A percentile compares a stretch with the other conserved stretches of the same genome.
These are phyloP conservation scores for Melanostoma mellinum DNA, from an alignment of 2,888 invertebrate genomes.

Conservation along the genomic window DNA sequence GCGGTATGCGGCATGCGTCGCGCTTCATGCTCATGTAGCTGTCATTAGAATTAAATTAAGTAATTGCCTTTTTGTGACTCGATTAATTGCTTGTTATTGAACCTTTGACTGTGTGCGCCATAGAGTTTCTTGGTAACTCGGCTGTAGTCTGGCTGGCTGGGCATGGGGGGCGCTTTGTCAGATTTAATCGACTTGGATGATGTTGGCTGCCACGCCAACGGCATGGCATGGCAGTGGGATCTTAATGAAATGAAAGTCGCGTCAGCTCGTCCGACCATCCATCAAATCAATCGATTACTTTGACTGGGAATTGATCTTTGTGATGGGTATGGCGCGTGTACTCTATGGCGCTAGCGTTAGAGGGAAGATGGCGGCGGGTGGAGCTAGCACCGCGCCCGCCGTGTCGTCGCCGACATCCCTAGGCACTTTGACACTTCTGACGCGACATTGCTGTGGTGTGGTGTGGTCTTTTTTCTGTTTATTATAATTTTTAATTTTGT, in stretches of 20 bases:
- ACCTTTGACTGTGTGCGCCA: conserved; percentile 68
- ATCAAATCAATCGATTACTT: conserved; percentile 69
- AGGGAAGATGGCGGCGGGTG: conserved; percentile 46
- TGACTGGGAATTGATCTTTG: conserved; percentile 55
- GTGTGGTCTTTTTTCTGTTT: conserved; percentile 48
- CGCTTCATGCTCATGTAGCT: conserved; percentile 70
- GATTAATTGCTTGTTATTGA: conserved; percentile 73
- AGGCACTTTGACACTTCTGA: conserved; percentile 65
- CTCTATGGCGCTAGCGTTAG: conserved; percentile 27
- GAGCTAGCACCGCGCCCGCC: conserved; percentile 37
- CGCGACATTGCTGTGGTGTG: conserved; percentile 64
- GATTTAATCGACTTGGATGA: conserved; percentile 60
- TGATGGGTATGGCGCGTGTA: conserved; percentile 63
- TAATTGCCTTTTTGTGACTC: conserved; percentile 73
- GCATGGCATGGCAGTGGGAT: conserved; percentile 14
- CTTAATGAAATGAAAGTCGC: conserved; percentile 67
- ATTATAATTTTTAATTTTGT: conserved; percentile 30
- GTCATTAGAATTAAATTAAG: conserved; percentile 74
- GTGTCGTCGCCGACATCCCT: conserved; percentile 50
- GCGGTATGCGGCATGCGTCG: conserved; percentile 71
- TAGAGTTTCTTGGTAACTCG: conserved; percentile 44
- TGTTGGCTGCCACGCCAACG: conserved; percentile 52
- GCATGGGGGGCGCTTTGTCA: conserved; percentile 50
- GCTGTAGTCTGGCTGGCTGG: conserved; percentile 50
- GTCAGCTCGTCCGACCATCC: conserved; percentile 61